phyloP scores from a whole-genome alignment of 1,140 invertebrate species.

The Drosophila sp. region DNA sequence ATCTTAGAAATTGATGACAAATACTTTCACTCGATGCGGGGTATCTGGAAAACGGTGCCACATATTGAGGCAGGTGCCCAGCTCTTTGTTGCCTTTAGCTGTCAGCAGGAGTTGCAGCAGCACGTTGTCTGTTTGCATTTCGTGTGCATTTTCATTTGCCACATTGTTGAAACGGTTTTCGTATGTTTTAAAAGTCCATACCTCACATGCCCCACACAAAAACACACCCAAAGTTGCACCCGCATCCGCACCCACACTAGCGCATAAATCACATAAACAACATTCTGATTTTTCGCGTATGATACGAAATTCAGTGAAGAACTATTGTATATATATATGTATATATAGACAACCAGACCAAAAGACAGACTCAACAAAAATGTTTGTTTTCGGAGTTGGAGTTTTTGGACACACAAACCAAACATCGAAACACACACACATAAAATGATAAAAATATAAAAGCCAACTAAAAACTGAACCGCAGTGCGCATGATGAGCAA shows the following conservation, averaged over 20 bases:
- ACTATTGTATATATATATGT: conserved; percentile 1
- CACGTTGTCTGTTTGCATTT: conserved; percentile 51
- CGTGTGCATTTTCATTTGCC: conserved; percentile 72
- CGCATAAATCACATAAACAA: conserved; percentile 78
- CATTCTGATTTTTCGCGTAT: conserved; percentile 75
- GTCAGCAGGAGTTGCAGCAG: conserved; percentile 21
- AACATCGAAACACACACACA: conserved; percentile 25
- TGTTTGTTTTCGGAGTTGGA: background rate
- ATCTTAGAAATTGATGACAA: background rate
- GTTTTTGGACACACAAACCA: background rate
- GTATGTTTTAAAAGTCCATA: conserved; percentile 39
- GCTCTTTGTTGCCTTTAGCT: background rate
- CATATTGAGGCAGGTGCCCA: background rate
- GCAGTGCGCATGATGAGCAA: conserved; percentile 67
- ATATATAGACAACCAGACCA: conserved; percentile 32
- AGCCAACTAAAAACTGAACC: conserved; percentile 19
- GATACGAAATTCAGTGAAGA: conserved; percentile 50
- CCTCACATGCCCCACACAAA: background rate
- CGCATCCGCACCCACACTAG: conserved; percentile 20
- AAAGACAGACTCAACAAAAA: conserved; percentile 15
- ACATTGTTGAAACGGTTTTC: conserved; percentile 59
- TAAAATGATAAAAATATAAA: conserved; percentile 26
- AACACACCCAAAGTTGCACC: background rate
- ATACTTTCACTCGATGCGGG: background rate
- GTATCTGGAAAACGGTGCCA: background rate